Evolutionary conservation across 2,888 invertebrate genomes (phyloP), one percentile per base, ranked within the genome.

Genomic region (Pomacea canaliculata): DNA sequence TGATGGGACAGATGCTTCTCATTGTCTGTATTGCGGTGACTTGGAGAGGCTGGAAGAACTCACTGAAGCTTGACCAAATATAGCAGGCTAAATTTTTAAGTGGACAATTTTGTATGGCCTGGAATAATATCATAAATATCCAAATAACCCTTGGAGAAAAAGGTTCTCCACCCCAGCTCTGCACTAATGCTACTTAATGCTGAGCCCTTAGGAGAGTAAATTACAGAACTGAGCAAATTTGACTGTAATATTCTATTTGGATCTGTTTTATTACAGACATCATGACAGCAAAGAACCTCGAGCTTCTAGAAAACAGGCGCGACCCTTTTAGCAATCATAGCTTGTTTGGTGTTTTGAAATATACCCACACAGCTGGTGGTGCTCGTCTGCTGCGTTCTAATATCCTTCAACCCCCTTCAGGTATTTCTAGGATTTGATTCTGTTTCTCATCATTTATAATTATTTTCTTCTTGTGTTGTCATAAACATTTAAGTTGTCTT

Each of bases 321-420:
- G 87, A 91, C 76, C 86, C 88, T 3, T 86, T 86, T 70, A 91
- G 89, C 79, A 85, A 86, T 12, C 89, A 93, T 70, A 94, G 93
- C 73, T 91, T 96, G 16, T 93, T 93, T 82, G 94, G 94, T 8
- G 91, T 94, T n/a, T 87, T 96, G 70, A 94, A 95, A 87, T 91
- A 93, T 82, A 95, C 95, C 77, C 91, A 92, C 27, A 96, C 95
- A 0, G 91, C 92, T 62, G 94, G 95, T 74, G 98, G 98, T 0
- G 92, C 94, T 37, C 92, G 96, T 79, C 93, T 95, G 59, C 91
- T 97, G n/a, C 92, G 97, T 75, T 94, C 96, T 0, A 94, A 94
- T 71, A 94, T 97, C 81, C 87, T 92, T 7, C 92, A 92, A 89
- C 97, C 98, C 0, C 94, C 94, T 8, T 78, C 71, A 78, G 66